These are phyloP conservation scores for Holacanthus passer DNA, from an alignment of 2,113 vertebrate species.

Conservation along the genomic window DNA sequence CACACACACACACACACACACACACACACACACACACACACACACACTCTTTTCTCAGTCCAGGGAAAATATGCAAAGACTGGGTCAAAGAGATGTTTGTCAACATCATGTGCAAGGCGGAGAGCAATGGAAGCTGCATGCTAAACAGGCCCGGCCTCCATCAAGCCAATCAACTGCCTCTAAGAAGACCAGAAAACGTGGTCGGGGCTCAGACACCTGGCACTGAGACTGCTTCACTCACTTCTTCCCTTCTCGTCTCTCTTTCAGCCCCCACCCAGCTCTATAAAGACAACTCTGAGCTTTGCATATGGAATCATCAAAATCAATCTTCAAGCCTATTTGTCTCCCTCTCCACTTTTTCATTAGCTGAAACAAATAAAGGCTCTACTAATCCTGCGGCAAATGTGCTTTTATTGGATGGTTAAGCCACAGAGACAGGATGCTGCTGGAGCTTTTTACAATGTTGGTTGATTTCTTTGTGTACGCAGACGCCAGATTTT, in stretches of 20 bases:
- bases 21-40: constrained; percentile 15
- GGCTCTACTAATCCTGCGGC: constrained; percentile 75
- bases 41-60: constrained; percentile 48
- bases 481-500: constrained; percentile 3
- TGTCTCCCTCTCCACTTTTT: constrained; percentile 75
- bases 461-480: constrained; percentile 41
- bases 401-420: constrained; percentile 80
- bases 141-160: constrained; percentile 76
- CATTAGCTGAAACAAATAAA: constrained; percentile 81
- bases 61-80: constrained; percentile 70
- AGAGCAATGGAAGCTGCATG: constrained; percentile 76
- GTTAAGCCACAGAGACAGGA: constrained; percentile 65
- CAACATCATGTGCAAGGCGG: constrained; percentile 79
- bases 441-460: constrained; percentile 41
- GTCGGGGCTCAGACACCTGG: constrained; percentile 76
- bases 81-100: constrained; percentile 85
- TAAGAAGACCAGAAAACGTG: constrained; percentile 72
- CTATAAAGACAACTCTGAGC: constrained; percentile 60
- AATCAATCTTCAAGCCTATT: constrained; percentile 77
- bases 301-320: constrained; percentile 79
- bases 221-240: constrained; percentile 64
- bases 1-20: constrained; percentile 20
- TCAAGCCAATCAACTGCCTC: constrained; percentile 73
- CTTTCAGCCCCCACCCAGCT: constrained; percentile 63
- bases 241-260: constrained; percentile 54